Conservation (phyloP, 2,113 vertebrate species). For the Micronycteris hirsuta region DNA sequence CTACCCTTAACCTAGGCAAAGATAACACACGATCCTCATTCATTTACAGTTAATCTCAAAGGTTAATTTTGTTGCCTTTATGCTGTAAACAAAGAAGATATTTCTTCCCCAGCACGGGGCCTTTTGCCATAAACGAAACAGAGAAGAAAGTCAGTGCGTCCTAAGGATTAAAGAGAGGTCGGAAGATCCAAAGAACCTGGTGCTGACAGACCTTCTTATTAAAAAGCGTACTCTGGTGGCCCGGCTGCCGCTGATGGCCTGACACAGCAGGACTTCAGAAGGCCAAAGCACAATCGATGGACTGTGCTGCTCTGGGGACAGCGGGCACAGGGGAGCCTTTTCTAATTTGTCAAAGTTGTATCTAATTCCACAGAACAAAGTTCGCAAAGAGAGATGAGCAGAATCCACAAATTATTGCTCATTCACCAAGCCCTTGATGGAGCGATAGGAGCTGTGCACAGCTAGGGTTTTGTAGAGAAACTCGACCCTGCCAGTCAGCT, state of each 20-base stretch:
- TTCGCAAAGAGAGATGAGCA: constrained; percentile 85
- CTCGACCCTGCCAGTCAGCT: constrained; percentile 79
- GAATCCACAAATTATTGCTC: constrained; percentile 86
- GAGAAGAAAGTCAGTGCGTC: constrained; percentile 75
- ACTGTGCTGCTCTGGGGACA: constrained; percentile 79
- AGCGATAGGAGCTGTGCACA: constrained; percentile 79
- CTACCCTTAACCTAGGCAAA: neutral
- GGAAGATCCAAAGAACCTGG: constrained; percentile 77
- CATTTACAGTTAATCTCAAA: constrained; percentile 78
- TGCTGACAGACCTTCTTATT: constrained; percentile 90
- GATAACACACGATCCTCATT: constrained; percentile 58
- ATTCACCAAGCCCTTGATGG: constrained; percentile 84
- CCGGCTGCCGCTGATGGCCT: constrained; percentile 73
- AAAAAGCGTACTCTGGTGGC: constrained; percentile 81
- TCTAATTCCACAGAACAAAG: constrained; percentile 90
- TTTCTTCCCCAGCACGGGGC: constrained; percentile 75
- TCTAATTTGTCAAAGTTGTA: constrained; percentile 91
- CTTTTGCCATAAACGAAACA: constrained; percentile 51
- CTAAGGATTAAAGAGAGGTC: constrained; percentile 81
- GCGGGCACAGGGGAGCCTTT: constrained; percentile 72
- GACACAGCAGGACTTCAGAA: constrained; percentile 75
- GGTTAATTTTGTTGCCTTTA: constrained; percentile 82
- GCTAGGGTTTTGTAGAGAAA: constrained; percentile 82
- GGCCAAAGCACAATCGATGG: constrained; percentile 81
- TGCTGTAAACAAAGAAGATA: constrained; percentile 82